phyloP scores from a whole-genome alignment of 2,113 vertebrate species.

The Oryzias celebensis region DNA sequence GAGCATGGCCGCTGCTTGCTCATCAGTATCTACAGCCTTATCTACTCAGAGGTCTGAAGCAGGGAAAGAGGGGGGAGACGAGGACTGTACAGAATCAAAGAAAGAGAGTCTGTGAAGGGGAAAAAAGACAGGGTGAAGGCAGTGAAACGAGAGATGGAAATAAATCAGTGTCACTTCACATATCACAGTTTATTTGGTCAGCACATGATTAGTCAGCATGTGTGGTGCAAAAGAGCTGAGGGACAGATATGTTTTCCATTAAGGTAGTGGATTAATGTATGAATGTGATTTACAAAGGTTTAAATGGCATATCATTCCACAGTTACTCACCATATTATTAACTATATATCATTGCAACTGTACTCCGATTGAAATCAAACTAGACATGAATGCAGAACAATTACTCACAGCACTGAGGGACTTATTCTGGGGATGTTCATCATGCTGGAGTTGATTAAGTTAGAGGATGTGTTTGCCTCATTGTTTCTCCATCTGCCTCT shows the following conservation, averaged over 20 bases:
- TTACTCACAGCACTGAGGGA: constrained; percentile 46
- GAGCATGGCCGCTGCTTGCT: constrained; percentile 72
- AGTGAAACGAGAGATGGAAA: constrained; percentile 35
- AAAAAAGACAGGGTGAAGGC: not conserved
- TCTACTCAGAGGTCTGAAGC: constrained; percentile 43
- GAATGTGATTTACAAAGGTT: constrained; percentile 63
- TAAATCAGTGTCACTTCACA: constrained; percentile 67
- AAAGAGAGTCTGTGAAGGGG: constrained; percentile 22
- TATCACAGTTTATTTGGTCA: constrained; percentile 57
- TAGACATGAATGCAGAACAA: constrained; percentile 59
- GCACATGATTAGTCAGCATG: constrained; percentile 67
- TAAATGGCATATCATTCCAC: constrained; percentile 70
- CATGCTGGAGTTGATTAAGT: constrained; percentile 64
- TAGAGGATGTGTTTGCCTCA: constrained; percentile 56
- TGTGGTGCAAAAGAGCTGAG: constrained; percentile 52
- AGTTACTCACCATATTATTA: constrained; percentile 68
- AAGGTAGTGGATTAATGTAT: constrained; percentile 62
- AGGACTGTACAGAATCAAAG: constrained; percentile 17
- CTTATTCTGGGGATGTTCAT: constrained; percentile 57
- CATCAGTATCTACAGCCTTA: constrained; percentile 69
- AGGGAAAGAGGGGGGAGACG: constrained; percentile 20
- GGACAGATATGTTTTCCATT: constrained; percentile 68
- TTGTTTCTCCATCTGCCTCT: constrained; percentile 69
- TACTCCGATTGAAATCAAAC: constrained; percentile 62
- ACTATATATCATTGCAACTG: constrained; percentile 62